Percentiles rank a stretch among this genome's conserved stretches.
Evolutionary conservation across 1,140 invertebrate species (phyloP).

Genomic region (Coelopa frigida): DNA sequence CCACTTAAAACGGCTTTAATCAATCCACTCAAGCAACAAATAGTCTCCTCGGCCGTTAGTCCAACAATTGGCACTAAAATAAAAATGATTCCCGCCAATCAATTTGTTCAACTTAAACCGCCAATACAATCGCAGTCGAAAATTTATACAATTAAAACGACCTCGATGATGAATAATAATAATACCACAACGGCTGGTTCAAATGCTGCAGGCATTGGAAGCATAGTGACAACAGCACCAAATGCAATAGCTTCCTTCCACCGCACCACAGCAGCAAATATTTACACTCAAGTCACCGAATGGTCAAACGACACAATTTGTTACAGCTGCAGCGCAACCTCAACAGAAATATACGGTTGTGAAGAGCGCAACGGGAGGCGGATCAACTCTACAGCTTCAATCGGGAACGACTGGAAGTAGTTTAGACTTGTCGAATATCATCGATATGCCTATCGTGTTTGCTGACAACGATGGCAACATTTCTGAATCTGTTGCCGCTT

Average conservation of each 20-base stretch:
- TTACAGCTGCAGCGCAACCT: constrained; percentile 28
- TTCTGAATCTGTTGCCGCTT: constrained; percentile 16
- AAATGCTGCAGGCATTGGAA: constrained; percentile 20
- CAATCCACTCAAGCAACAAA: constrained; percentile 6
- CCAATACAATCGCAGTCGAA: constrained; percentile 21
- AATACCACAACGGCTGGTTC: too few species aligned
- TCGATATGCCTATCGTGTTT: constrained; percentile 60
- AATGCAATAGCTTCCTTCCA: constrained; percentile 1
- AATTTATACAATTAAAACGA: constrained; percentile 34
- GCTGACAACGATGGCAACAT: constrained; percentile 53
- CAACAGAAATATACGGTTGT: constrained; percentile 43
- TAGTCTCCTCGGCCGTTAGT: constrained; percentile 12
- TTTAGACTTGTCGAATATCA: constrained; percentile 55
- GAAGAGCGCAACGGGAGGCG: constrained; percentile 44
- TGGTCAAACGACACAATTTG: constrained; percentile 30
- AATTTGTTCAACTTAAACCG: constrained; percentile 37
- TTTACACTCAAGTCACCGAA: constrained; percentile 31
- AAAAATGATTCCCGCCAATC: constrained; percentile 39
- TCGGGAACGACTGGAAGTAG: constrained; percentile 18
- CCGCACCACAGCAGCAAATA: constrained; percentile 25
- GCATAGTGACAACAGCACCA: constrained; percentile 28
- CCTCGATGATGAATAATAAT: constrained; percentile 3
- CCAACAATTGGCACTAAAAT: constrained; percentile 21
- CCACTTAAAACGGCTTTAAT: constrained; percentile 9
- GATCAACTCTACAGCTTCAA: background rate